Evolutionary conservation across 2,113 vertebrate genomes (phyloP), one percentile per base, ranked within the genome.

Genomic region (Drymodes brunneopygia): DNA sequence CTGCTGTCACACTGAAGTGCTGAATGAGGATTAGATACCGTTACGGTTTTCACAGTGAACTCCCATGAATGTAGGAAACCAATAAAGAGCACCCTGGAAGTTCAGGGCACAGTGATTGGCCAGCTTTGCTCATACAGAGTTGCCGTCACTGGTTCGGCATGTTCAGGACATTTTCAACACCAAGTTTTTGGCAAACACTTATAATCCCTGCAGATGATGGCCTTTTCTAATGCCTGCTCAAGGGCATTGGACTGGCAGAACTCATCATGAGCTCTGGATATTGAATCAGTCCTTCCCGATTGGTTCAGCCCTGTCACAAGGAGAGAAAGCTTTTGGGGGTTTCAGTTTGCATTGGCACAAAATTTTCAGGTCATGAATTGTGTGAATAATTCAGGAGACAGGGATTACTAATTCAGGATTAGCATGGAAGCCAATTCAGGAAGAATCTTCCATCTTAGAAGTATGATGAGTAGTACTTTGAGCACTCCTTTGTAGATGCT

Each of bases 321-420:
- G 56, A 77, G 8, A 27, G 60, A 88, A 88, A 66, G 54, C 11
- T 88, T 94, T 88, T 36, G 67, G 11, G 38, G 60, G 91, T 93
- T 94, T 96, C 92, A 92, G 60, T 94, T 95, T 88, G 62, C 86
- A 78, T 71, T 15, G 3, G 54, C 7, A 14, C 69, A 77, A 86
- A 94, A 88, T 94, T 92, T 81, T 69, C 29, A 20, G 86, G 91
- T 95, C 92, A 90, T 73, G 88, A 96, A 81, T 88, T 93, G 75
- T 86, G 88, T 90, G 95, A 90, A 88, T 94, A 84, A 93, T 92
- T 96, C 75, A 94, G 75, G 71, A 86, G 88, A 81, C 88, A 60
- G 15, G 24, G 47, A 58, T 83, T 90, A 19, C 44, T 45, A 45
- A 45, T 45, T 45, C 44, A 45, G 44, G 44, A 67, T 92, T 88